Evolutionary conservation across 2,888 invertebrate species (phyloP).

Genomic region (Dasypogon diadema): DNA sequence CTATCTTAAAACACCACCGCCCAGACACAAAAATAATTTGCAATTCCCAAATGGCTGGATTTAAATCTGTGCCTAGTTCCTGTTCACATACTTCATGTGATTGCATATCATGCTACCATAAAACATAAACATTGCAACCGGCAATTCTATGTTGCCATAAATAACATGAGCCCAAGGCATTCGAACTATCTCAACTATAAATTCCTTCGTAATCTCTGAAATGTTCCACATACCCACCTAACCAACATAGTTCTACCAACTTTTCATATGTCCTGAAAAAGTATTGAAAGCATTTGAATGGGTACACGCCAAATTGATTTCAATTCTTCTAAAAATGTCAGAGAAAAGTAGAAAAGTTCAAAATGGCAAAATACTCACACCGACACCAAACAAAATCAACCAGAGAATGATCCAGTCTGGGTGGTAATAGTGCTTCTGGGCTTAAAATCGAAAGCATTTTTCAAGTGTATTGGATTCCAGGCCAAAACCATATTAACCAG

Average conservation of each 20-base stretch:
- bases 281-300: not conserved
- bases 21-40: too few relatives aligned
- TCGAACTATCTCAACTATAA: constrained; percentile 23
- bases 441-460: not conserved
- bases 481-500: not conserved
- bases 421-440: not conserved
- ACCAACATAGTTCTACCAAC: too few relatives aligned
- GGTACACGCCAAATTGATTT: constrained; percentile 27
- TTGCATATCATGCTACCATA: constrained; percentile 9
- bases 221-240: not conserved
- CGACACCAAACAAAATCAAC: not conserved
- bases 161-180: not conserved
- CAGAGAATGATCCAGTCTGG: not conserved
- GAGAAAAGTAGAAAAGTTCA: not conserved
- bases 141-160: constrained; percentile 1
- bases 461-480: not conserved
- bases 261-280: too few relatives aligned
- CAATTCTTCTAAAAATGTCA: not conserved
- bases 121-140: not conserved
- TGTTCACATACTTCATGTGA: not conserved
- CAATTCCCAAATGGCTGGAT: too few relatives aligned
- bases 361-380: constrained; percentile 3
- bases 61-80: too few relatives aligned
- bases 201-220: constrained; percentile 26
- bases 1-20: too few relatives aligned